These are phyloP conservation scores for Leptodactylus fuscus DNA, from an alignment of 2,113 vertebrate genomes.

Conservation along the genomic window DNA sequence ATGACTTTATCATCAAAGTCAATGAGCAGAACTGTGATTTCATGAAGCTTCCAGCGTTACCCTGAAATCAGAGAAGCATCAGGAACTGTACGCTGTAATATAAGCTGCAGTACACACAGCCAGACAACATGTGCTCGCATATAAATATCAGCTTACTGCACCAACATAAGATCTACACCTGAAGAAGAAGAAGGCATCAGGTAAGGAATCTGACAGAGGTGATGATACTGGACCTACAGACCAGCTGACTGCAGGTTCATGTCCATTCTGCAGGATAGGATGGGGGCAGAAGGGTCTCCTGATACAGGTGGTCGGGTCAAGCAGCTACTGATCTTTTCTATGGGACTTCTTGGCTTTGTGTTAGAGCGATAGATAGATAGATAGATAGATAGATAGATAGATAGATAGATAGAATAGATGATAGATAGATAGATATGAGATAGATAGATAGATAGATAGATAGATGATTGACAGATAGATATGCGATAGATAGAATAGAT, in stretches of 20 bases:
- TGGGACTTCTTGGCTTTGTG: no score
- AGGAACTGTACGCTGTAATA: constrained; percentile 14
- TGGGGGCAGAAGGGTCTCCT: not conserved
- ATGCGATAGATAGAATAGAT: no score
- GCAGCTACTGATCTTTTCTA: no score
- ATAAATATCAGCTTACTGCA: constrained; percentile 21
- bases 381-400: no score
- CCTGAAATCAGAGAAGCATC: constrained; percentile 42
- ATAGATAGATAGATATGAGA: no score
- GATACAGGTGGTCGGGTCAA: no score
- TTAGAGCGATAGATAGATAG: no score
- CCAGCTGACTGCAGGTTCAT: not conserved
- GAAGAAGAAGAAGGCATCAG: not conserved
- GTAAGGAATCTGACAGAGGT: not conserved
- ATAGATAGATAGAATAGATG: no score
- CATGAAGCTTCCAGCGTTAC: not conserved
- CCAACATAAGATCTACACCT: not conserved
- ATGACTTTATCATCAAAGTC: no score
- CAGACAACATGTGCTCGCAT: not conserved
- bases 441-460: no score
- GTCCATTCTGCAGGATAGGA: not conserved
- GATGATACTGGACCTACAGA: not conserved
- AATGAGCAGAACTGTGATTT: not conserved
- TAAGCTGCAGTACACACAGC: not conserved
- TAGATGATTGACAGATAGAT: no score